Base-by-base conservation (phyloP, 2,113 vertebrate species). In the Cryptomyrus ogoouensis region DNA sequence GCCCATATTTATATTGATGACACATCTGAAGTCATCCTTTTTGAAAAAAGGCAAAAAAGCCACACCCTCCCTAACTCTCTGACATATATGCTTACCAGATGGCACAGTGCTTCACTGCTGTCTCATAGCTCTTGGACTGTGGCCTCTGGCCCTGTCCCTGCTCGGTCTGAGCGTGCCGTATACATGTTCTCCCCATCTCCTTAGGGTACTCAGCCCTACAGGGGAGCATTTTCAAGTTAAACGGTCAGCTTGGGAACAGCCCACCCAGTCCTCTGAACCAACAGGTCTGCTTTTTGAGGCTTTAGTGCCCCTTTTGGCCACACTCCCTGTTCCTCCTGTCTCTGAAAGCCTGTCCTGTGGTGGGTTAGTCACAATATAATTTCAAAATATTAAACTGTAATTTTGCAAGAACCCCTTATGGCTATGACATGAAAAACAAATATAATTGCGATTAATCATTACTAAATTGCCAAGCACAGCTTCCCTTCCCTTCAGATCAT, bases 321-420 rank as follows among this genome's bases (percentile, higher is more conserved):
- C 24, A 62, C 8, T 62, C 58, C n/a, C 8, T n/a, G 9, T 66
- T 66, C 62, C 19, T 4, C 62, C 62, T 12, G 27, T 70, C 3
- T 70, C n/a, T 31, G 62, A 13, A 70, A 31, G n/a, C 27, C 27
- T 31, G 62, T 70, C 3, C 62, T 31, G 10, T 31, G n/a, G n/a
- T 31, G n/a, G n/a, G 62, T 27, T 31, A 80, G 21, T 53, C n/a
- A 44, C 49, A 80, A 80, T 80, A 42, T n/a, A 89, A 90, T 91
- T 77, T 90, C 90, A 88, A 91, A 89, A 89, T 88, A 62, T 89
- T 89, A 83, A 89, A 53, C 35, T 90, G 85, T 91, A 89, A 91
- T 91, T 89, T 90, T 91, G 88, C 90, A 92, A 77, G 89, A 46
- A 46, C 86, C 90, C 91, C 91, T 90, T 90, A 88, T 89, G 90